phyloP scores from a whole-genome alignment of 2,888 invertebrate species.

The Abrostola tripartita region DNA sequence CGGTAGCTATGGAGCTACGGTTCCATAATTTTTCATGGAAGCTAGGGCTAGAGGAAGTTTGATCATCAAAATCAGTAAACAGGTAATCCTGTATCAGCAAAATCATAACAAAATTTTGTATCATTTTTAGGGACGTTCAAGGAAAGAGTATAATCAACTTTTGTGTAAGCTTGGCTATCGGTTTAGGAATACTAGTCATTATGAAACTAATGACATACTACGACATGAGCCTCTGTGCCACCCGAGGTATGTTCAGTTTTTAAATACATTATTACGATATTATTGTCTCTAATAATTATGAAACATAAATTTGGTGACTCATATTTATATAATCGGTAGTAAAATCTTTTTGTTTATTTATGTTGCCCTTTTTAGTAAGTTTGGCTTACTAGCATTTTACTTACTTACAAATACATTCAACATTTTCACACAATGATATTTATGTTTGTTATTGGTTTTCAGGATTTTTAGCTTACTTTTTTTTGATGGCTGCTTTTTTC shows the following conservation, averaged over 20 bases:
- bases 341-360: too few species aligned
- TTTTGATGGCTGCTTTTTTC: slow-evolving; percentile 89
- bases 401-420: too few species aligned
- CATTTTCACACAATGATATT: too few species aligned
- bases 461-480: slow-evolving; percentile 88
- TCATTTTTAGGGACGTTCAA: slow-evolving; percentile 76
- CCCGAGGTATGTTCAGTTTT: slow-evolving; percentile 66
- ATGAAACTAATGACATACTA: slow-evolving; percentile 70
- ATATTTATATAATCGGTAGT: too few species aligned
- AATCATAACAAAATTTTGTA: not conserved
- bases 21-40: too few species aligned
- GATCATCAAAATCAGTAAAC: too few species aligned
- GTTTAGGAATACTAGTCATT: slow-evolving; percentile 67
- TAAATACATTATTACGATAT: not conserved
- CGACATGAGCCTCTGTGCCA: slow-evolving; percentile 74
- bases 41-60: too few species aligned
- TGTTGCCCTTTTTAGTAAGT: not conserved
- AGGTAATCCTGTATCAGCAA: not conserved
- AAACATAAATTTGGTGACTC: too few species aligned
- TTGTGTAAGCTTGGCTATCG: slow-evolving; percentile 71
- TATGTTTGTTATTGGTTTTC: slow-evolving; percentile 58
- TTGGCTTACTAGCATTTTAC: not conserved
- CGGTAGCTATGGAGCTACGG: too few species aligned
- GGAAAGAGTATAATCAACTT: slow-evolving; percentile 80
- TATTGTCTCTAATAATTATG: not conserved